Evolutionary conservation across 2,797 vertebrate genomes (phyloP).

Genomic region (Chelidonichthys spinosus): DNA sequence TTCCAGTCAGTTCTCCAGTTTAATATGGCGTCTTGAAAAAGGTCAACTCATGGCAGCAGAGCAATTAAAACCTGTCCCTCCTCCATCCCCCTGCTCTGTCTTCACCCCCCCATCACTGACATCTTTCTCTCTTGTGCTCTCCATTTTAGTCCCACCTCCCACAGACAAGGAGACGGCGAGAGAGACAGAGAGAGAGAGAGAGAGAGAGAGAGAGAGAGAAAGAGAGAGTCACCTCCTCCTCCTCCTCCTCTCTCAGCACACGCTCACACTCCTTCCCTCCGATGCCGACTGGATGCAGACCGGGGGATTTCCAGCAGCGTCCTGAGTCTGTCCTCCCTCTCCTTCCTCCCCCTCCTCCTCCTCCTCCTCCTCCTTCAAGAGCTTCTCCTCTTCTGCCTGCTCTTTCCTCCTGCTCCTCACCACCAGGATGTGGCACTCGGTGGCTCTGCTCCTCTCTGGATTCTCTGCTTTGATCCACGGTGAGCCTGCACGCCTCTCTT

Average conservation of each 20-base stretch:
- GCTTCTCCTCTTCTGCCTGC: conserved; percentile 58
- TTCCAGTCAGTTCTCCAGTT: conserved; percentile 12
- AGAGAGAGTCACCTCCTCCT: conserved; percentile 44
- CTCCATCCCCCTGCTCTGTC: conserved; percentile 35
- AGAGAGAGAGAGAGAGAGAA: conserved; percentile 30
- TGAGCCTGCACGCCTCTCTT: conserved; percentile 66
- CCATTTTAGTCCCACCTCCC: conserved; percentile 75
- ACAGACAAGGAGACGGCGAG: background rate
- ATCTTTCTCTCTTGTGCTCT: conserved; percentile 55
- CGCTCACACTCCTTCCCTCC: conserved; percentile 66
- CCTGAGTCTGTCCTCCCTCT: conserved; percentile 61
- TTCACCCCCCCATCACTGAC: conserved; percentile 46
- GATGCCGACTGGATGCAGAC: conserved; percentile 78
- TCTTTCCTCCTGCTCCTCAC: conserved; percentile 55
- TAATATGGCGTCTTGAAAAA: conserved; percentile 20
- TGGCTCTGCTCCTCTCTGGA: conserved; percentile 82
- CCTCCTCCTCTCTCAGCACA: conserved; percentile 47
- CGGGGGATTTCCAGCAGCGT: conserved; percentile 69
- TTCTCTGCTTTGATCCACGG: conserved; percentile 85
- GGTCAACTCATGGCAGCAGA: conserved; percentile 41
- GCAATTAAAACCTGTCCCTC: conserved; percentile 41
- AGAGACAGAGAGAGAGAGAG: conserved; percentile 33
- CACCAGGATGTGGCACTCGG: conserved; percentile 85
- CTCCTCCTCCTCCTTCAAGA: conserved; percentile 46
- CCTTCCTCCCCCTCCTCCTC: conserved; percentile 38